These are phyloP conservation scores for Taurulus bubalis DNA, from an alignment of 2,113 vertebrate species.

Conservation along the genomic window DNA sequence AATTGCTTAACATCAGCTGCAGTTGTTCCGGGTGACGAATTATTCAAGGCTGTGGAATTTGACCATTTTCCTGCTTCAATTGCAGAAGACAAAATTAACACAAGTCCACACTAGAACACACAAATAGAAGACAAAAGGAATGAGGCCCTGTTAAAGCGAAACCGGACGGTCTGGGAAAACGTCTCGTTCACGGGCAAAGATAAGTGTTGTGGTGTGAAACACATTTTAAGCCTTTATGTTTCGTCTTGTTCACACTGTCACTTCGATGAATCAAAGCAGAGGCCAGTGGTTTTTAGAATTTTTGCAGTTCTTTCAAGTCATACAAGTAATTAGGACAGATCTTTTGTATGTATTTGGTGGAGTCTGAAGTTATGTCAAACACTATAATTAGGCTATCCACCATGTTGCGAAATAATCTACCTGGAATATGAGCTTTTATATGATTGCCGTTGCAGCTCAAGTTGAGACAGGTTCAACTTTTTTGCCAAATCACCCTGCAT, in stretches of 20 bases:
- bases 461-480: neutral
- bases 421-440: neutral
- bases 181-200: neutral
- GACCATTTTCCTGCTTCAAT: too few relatives aligned
- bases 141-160: neutral
- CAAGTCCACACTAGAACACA: neutral
- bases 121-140: neutral
- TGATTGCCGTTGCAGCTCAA: neutral
- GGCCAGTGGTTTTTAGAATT: neutral
- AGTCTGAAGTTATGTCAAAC: neutral
- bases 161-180: neutral
- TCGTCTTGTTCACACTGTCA: neutral
- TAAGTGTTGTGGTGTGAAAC: neutral
- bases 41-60: too few relatives aligned
- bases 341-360: too few relatives aligned
- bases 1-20: too few relatives aligned
- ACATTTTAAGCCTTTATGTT: neutral
- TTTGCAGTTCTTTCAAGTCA: neutral
- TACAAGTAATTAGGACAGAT: neutral
- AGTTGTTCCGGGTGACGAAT: too few relatives aligned
- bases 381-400: neutral
- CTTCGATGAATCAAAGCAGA: neutral
- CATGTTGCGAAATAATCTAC: neutral
- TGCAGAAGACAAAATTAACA: neutral
- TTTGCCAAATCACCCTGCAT: neutral